Conservation (phyloP, 2,113 vertebrate genomes). For the Tupaia tana region DNA sequence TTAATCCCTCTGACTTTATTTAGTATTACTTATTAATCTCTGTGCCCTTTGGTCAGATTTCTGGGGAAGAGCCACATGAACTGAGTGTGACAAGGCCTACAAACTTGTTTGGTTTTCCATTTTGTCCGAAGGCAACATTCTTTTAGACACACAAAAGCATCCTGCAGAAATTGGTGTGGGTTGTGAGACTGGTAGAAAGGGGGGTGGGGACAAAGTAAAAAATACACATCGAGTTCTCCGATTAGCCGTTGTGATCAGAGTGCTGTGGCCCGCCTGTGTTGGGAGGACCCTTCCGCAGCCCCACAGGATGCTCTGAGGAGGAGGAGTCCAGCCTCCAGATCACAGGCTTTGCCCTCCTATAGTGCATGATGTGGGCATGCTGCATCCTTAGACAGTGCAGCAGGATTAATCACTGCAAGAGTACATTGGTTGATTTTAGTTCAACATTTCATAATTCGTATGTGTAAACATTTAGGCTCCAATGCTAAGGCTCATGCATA, state of each 20-base stretch:
- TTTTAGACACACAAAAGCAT: conserved; percentile 45
- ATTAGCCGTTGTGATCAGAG: conserved; percentile 39
- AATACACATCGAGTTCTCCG: conserved; percentile 48
- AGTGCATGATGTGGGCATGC: neutral
- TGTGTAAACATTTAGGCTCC: neutral
- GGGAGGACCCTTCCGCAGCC: neutral
- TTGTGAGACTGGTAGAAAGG: conserved; percentile 19
- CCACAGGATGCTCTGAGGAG: neutral
- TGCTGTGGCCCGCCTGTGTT: neutral
- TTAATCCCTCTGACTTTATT: conserved; percentile 76
- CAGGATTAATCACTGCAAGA: neutral
- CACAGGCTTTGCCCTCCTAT: neutral
- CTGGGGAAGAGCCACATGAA: conserved; percentile 71
- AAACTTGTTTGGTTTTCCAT: conserved; percentile 70
- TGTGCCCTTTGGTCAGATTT: conserved; percentile 76
- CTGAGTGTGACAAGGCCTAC: conserved; percentile 39
- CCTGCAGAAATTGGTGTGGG: conserved; percentile 38
- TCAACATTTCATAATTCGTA: neutral
- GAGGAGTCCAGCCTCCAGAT: neutral
- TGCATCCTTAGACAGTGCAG: neutral
- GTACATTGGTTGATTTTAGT: neutral
- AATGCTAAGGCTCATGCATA: neutral
- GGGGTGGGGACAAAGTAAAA: conserved; percentile 48
- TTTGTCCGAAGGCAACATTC: conserved; percentile 58
- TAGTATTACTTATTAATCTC: conserved; percentile 86